phyloP scores from a whole-genome alignment of 2,797 vertebrate genomes.

The Chanos chanos region DNA sequence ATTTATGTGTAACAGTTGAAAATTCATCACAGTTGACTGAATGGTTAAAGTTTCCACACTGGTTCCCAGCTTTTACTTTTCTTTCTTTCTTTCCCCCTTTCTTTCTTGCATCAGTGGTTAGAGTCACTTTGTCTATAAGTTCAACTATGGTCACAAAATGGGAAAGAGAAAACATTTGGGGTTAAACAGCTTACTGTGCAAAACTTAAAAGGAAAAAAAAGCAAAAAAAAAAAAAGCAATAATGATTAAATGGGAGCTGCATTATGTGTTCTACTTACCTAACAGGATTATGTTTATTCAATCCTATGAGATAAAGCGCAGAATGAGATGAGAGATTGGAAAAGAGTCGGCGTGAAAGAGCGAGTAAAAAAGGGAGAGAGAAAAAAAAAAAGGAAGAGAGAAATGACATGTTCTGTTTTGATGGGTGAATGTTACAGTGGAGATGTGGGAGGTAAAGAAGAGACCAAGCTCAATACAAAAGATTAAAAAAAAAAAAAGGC shows the following conservation, averaged over 20 bases:
- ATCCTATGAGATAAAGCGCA: conserved; percentile 11
- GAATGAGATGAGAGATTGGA: conserved; percentile 5
- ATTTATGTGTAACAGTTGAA: too few relatives aligned
- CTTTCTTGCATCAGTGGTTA: neutral
- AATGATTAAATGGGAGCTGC: conserved; percentile 2
- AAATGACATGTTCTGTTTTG: conserved; percentile 7
- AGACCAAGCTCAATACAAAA: neutral
- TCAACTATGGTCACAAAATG: too few relatives aligned
- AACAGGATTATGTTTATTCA: conserved; percentile 17
- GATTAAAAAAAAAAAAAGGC: neutral
- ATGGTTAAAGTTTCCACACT: neutral
- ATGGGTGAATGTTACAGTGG: neutral
- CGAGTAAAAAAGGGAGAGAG: conserved; percentile 1
- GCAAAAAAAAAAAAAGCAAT: conserved; percentile 17
- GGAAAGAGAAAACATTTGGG: too few relatives aligned
- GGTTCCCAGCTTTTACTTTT: neutral
- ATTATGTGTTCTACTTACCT: conserved; percentile 13
- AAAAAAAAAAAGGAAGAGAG: conserved; percentile 2
- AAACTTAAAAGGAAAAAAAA: conserved; percentile 14
- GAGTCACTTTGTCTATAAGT: too few relatives aligned
- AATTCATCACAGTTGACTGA: too few relatives aligned
- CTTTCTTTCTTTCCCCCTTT: neutral
- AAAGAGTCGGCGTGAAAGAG: neutral
- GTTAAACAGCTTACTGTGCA: too few relatives aligned
- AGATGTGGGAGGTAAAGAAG: neutral